These are phyloP conservation scores for Pollicipes pollicipes DNA, from an alignment of 1,140 invertebrate genomes.

Conservation along the genomic window DNA sequence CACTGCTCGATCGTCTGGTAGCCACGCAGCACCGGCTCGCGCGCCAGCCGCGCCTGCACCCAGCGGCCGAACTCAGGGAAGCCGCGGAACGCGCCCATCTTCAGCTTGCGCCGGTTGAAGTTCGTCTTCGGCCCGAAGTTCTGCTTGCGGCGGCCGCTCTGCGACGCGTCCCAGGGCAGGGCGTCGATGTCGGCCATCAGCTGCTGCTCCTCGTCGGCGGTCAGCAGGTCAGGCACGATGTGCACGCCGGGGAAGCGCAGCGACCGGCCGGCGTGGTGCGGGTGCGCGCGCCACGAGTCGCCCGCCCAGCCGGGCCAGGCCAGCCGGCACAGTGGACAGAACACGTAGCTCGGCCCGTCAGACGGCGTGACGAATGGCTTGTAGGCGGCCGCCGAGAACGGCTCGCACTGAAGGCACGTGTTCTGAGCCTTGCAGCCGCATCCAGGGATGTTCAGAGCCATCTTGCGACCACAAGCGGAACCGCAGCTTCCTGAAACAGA, in stretches of 20 bases:
- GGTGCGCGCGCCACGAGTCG: constrained; percentile 40
- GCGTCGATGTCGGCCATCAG: constrained; percentile 54
- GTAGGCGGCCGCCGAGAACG: constrained; percentile 32
- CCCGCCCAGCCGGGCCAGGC: constrained; percentile 52
- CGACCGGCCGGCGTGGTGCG: constrained; percentile 39
- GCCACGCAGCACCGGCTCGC: constrained; percentile 39
- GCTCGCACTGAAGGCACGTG: constrained; percentile 69
- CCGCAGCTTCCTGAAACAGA: background rate
- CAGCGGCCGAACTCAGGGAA: constrained; percentile 67
- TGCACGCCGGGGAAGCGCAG: constrained; percentile 32
- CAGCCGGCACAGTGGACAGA: constrained; percentile 52
- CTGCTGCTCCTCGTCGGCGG: constrained; percentile 42
- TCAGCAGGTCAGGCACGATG: constrained; percentile 48
- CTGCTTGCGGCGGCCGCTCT: constrained; percentile 90
- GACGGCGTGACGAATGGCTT: background rate
- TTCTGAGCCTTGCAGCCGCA: constrained; percentile 86
- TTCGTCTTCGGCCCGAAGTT: constrained; percentile 98
- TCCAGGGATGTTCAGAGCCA: constrained; percentile 21
- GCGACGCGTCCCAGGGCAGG: constrained; percentile 73
- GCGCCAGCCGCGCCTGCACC: constrained; percentile 58
- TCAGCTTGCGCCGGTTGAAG: constrained; percentile 83
- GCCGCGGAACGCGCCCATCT: constrained; percentile 58
- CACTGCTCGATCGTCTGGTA: constrained; percentile 92
- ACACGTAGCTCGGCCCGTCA: constrained; percentile 37
- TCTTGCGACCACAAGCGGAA: background rate